These are phyloP conservation scores for Nycticorax nycticorax DNA, from an alignment of 2,113 vertebrate species.

Conservation along the genomic window DNA sequence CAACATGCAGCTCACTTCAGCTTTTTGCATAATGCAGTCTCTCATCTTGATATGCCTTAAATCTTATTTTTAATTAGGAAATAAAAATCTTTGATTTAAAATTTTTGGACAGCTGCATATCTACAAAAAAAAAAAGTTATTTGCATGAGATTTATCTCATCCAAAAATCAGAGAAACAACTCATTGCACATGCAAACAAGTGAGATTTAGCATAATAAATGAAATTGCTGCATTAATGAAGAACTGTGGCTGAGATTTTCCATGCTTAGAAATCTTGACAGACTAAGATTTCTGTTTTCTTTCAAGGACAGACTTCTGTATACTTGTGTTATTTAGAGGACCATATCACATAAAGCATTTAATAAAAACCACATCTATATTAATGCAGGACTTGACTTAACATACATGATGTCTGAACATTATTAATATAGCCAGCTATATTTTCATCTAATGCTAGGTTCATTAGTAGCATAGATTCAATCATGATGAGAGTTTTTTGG, in stretches of 20 bases:
- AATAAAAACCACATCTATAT: neutral
- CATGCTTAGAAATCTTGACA: neutral
- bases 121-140: neutral
- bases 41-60: neutral
- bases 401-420: neutral
- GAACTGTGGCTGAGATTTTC: neutral
- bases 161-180: neutral
- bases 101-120: neutral
- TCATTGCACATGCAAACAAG: neutral
- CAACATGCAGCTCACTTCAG: neutral
- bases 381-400: neutral
- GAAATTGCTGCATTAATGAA: neutral
- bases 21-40: neutral
- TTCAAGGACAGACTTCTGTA: neutral
- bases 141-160: neutral
- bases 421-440: neutral
- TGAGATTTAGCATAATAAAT: neutral
- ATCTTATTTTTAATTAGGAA: neutral
- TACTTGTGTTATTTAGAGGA: neutral
- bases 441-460: neutral
- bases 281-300: neutral
- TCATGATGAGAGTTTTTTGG: neutral
- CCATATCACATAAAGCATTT: neutral
- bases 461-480: neutral
- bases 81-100: neutral